phyloP scores from a whole-genome alignment of 1,140 invertebrate genomes.

The Papilio polyxenes region DNA sequence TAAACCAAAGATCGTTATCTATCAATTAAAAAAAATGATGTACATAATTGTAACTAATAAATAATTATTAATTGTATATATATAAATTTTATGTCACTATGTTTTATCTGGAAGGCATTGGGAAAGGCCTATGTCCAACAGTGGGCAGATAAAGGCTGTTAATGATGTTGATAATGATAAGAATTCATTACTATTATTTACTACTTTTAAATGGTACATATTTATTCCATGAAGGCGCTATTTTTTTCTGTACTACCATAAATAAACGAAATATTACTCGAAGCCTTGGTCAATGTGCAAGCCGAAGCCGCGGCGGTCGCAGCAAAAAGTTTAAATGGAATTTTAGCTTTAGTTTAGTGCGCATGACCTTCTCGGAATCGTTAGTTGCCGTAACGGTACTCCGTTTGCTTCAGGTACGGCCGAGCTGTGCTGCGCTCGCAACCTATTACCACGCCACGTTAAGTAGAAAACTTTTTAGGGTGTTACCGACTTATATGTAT shows the following conservation, averaged over 20 bases:
- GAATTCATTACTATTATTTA: no score
- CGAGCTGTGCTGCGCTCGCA: constrained; percentile 42
- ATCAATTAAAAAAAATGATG: neutral
- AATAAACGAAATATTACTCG: constrained; percentile 45
- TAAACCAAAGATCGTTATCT: neutral
- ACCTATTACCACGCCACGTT: constrained; percentile 38
- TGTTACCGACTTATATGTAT: constrained; percentile 24
- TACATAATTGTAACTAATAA: no score
- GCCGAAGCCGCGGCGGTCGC: constrained; percentile 44
- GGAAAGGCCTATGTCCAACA: no score
- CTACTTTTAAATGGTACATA: neutral
- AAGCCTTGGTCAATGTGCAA: constrained; percentile 55
- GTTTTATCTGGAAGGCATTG: no score
- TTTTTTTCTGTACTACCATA: constrained; percentile 41
- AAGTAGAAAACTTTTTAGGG: constrained; percentile 39
- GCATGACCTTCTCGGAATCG: constrained; percentile 77
- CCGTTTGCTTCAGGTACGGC: constrained; percentile 64
- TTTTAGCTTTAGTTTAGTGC: constrained; percentile 68
- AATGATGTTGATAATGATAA: no score
- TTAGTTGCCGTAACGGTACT: constrained; percentile 73
- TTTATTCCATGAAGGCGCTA: constrained; percentile 2
- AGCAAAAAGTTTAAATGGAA: constrained; percentile 73
- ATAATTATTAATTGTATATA: no score
- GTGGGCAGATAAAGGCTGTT: no score
- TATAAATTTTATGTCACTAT: no score